Base-by-base conservation (phyloP, 2,888 invertebrate species). In the Exocentrus adspersus region DNA sequence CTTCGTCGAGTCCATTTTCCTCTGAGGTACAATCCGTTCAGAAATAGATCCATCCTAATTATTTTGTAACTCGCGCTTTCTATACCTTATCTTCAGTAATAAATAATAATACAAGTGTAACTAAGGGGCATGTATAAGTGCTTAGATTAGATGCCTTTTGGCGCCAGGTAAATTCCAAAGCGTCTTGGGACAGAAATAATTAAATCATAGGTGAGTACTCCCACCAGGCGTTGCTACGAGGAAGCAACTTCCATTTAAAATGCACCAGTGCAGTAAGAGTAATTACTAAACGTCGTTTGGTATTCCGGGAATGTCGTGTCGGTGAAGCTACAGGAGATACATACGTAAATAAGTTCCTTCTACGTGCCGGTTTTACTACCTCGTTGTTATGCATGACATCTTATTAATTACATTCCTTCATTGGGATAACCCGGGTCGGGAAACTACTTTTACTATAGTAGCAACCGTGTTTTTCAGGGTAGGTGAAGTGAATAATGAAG, bases 221-320 rank as follows among this genome's bases (percentile, higher is more conserved):
- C 53, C 41, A 42, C 10, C n/a, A 21, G 53, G 20, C 53, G 42
- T 21, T 20, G 42, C 21, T 42, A 42, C 41, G 9, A 53, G 42
- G 53, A 12, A 52, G 41, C 52, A 42, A 53, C 41, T 24, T 53
- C 12, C 19, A 37, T 19, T 19, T 20, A 37, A 52, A 52, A 24
- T 14, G 5, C 41, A 32, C 42, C 42, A 53, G 21, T 37, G 21
- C 24, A n/a, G 52, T 41, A 32, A 37, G 37, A 37, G n/a, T 53
- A 53, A 53, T 53, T 53, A 42, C 14, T 21, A 20, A 42, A 41
- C 20, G 42, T 41, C 53, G 32, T 16, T 12, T 21, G 53, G 53
- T 20, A 53, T 53, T 21, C 53, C 14, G 53, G 20, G 53, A 53
- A 53, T 53, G 53, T 42, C 41, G 53, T 53, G 21, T 7, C 42